Conservation (phyloP, 2,888 invertebrate genomes). For the Ecliptopera silaceata region DNA sequence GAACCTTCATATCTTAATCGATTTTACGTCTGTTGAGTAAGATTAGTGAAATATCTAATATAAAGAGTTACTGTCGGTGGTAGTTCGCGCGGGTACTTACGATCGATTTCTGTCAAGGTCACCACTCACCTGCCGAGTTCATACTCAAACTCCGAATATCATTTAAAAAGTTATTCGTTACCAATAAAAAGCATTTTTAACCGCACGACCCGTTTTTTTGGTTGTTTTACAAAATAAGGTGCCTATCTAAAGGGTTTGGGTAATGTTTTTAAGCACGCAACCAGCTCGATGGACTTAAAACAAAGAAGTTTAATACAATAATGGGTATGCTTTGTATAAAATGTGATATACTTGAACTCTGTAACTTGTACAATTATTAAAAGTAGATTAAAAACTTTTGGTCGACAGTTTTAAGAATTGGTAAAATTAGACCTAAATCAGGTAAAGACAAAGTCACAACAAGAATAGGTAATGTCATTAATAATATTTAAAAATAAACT, state of each 20-base stretch:
- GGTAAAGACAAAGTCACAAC: too few relatives aligned
- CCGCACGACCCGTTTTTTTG: background rate
- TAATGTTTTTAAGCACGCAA: background rate
- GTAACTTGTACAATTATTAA: too few relatives aligned
- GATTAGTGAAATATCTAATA: conserved; percentile 16
- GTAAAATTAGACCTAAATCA: too few relatives aligned
- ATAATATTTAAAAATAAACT: too few relatives aligned
- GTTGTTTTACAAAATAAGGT: background rate
- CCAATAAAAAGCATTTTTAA: background rate
- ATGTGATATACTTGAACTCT: too few relatives aligned
- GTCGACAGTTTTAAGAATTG: too few relatives aligned
- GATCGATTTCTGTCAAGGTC: conserved; percentile 23
- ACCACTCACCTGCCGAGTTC: conserved; percentile 6
- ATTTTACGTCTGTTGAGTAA: conserved; percentile 14
- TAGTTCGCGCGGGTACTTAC: conserved; percentile 15
- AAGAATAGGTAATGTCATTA: too few relatives aligned
- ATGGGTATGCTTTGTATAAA: background rate
- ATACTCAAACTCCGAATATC: background rate
- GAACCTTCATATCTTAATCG: background rate
- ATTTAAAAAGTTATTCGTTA: conserved; percentile 2
- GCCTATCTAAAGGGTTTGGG: background rate
- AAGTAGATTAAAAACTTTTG: too few relatives aligned
- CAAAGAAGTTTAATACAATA: background rate
- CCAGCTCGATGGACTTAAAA: background rate
- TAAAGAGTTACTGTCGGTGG: conserved; percentile 18